Evolutionary conservation across 2,888 invertebrate genomes (phyloP), one percentile per base, ranked within the genome.

Genomic region (Pheosia tremula): DNA sequence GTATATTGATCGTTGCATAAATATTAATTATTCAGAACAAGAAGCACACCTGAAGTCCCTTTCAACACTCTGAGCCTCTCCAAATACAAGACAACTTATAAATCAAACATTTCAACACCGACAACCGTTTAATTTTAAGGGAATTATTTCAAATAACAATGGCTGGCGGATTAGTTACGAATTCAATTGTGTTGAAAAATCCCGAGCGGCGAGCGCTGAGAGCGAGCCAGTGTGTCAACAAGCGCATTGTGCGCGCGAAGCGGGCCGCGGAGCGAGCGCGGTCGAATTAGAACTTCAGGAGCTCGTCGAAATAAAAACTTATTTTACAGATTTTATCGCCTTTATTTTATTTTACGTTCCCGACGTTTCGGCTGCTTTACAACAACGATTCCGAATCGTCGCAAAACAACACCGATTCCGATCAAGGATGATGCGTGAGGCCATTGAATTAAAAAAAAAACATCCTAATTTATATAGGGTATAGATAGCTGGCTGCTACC

Each of bases 181-280:
- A 90, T 90, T 90, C 90, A 87, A 90, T 90, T 90, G 90, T 89
- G 81, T 56, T 80, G 81, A 90, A 88, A 90, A 90, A 89, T 86
- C 70, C 78, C 36, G 75, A 64, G 69, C 66, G 72, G 77, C 74
- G 66, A 61, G 60, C 74, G 74, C 64, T 63, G 64, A 59, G 63
- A 61, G 41, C 61, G 65, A 60, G 60, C 67, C 71, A 71, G 65
- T 69, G 68, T 77, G 80, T 80, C 79, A 81, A 80, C 76, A 82
- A 3, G 49, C 41, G 24, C 62, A 69, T 81, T 81, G 81, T 81
- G 81, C 78, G 60, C 54, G 56, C 55, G 39, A 53, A 50, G 58
- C 68, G 63, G 37, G 64, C 64, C n/a, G n/a, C 13, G 61, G 59
- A 57, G 62, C 62, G 57, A 65, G 59, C 64, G 64, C 58, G 60